Conservation (phyloP, 1,140 invertebrate species). For the Augochlora pura region DNA sequence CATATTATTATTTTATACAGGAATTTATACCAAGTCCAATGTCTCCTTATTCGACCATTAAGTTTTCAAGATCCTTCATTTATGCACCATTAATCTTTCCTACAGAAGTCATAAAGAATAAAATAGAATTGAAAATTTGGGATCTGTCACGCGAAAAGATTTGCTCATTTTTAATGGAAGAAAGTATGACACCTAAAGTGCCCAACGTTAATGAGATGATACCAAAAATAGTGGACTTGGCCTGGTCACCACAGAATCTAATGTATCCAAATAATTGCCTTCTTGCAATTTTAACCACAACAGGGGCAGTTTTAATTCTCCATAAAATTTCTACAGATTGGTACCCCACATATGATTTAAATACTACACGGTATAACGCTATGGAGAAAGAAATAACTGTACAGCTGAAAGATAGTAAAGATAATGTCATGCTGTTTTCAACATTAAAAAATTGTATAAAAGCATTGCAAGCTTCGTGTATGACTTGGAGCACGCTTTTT, state of each 20-base stretch:
- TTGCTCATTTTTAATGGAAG: constrained; percentile 69
- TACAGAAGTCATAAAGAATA: constrained; percentile 46
- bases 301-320: constrained; percentile 70
- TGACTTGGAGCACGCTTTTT: constrained; percentile 71
- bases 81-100: constrained; percentile 68
- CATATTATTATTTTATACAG: constrained; percentile 51
- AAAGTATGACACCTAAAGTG: constrained; percentile 69
- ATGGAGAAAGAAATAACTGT: constrained; percentile 54
- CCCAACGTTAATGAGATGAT: constrained; percentile 49
- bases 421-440: neutral
- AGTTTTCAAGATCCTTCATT: constrained; percentile 72
- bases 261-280: constrained; percentile 69
- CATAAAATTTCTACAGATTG: constrained; percentile 69
- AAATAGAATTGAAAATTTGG: constrained; percentile 62
- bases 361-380: constrained; percentile 49
- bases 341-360: constrained; percentile 70
- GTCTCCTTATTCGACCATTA: constrained; percentile 62
- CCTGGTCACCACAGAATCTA: constrained; percentile 74
- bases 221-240: constrained; percentile 63
- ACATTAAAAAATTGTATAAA: constrained; percentile 53
- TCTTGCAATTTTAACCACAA: constrained; percentile 69
- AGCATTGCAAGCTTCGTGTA: constrained; percentile 66
- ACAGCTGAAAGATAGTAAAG: constrained; percentile 35
- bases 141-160: constrained; percentile 66
- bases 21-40: constrained; percentile 72